Evolutionary conservation across 2,797 vertebrate species (phyloP).

Genomic region (Scolopax rusticola): DNA sequence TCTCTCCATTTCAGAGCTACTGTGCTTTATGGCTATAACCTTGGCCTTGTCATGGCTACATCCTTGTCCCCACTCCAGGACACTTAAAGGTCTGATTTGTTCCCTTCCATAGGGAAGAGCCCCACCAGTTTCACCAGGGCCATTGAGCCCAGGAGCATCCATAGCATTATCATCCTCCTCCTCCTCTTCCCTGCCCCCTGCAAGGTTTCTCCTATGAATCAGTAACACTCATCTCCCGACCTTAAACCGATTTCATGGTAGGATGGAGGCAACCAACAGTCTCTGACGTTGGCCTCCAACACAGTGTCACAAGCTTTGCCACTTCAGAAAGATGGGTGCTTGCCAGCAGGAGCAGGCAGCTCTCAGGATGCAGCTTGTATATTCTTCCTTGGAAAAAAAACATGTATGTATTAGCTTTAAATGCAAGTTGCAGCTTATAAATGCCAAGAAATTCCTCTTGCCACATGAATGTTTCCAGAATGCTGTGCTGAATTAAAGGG

Average conservation of each 20-base stretch:
- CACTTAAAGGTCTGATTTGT: neutral
- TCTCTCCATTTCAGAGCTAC: neutral
- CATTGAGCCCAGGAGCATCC: neutral
- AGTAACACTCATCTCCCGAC: neutral
- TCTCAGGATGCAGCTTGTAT: constrained; percentile 2
- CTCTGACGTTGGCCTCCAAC: neutral
- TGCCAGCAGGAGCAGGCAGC: constrained; percentile 26
- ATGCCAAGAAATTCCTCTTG: constrained; percentile 56
- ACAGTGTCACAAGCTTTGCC: neutral
- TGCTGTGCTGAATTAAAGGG: constrained; percentile 33
- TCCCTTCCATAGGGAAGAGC: neutral
- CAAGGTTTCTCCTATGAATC: neutral
- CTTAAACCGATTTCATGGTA: constrained; percentile 44
- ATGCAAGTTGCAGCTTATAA: constrained; percentile 18
- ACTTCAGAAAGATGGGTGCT: neutral
- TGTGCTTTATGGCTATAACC: rapidly evolving
- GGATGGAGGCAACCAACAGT: neutral
- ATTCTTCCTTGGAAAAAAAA: neutral
- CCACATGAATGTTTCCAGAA: constrained; percentile 22
- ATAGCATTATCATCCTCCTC: neutral
- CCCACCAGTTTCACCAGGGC: neutral
- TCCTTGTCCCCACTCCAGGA: neutral
- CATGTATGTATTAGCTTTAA: constrained; percentile 2
- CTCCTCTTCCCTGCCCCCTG: rapidly evolving
- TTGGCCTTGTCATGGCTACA: no score